Evolutionary conservation across 1,140 invertebrate genomes (phyloP).

Genomic region (Drosophila ambigua): DNA sequence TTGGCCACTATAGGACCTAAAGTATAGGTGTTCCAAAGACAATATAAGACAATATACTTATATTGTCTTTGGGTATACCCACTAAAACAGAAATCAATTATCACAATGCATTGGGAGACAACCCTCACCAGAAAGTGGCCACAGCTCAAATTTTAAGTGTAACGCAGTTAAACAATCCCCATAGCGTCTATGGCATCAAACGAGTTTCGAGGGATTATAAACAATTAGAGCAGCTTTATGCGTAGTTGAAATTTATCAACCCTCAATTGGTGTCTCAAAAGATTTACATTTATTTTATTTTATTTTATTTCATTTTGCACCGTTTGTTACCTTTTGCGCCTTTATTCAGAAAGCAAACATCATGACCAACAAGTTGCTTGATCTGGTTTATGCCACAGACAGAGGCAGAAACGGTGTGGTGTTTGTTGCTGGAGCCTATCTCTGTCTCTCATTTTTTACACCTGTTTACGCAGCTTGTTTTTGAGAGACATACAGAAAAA

Average conservation of each 20-base stretch:
- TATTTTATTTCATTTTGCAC: conserved; percentile 19
- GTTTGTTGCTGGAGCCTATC: neutral
- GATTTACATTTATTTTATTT: conserved; percentile 46
- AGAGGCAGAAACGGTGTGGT: no score
- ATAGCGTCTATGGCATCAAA: conserved; percentile 12
- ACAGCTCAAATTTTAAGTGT: neutral
- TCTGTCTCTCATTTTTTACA: conserved; percentile 60
- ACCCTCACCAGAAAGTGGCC: no score
- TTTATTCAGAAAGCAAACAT: conserved; percentile 25
- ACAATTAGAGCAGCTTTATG: conserved; percentile 73
- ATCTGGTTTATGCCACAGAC: conserved; percentile 36
- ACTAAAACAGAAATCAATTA: no score
- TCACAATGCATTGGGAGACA: no score
- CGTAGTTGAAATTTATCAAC: conserved; percentile 43
- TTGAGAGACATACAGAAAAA: conserved; percentile 21
- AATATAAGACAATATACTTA: no score
- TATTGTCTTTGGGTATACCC: no score
- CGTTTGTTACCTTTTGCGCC: conserved; percentile 8
- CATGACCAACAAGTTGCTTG: conserved; percentile 37
- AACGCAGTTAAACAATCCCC: neutral
- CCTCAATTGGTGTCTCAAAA: conserved; percentile 43
- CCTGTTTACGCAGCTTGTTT: conserved; percentile 72
- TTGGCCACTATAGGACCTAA: no score
- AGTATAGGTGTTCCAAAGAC: no score
- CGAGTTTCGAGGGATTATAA: conserved; percentile 50